Percentiles rank a stretch among this genome's conserved stretches.
These are phyloP conservation scores for Drosophila mercatorum DNA, from an alignment of 2,888 invertebrate genomes.

Conservation along the genomic window DNA sequence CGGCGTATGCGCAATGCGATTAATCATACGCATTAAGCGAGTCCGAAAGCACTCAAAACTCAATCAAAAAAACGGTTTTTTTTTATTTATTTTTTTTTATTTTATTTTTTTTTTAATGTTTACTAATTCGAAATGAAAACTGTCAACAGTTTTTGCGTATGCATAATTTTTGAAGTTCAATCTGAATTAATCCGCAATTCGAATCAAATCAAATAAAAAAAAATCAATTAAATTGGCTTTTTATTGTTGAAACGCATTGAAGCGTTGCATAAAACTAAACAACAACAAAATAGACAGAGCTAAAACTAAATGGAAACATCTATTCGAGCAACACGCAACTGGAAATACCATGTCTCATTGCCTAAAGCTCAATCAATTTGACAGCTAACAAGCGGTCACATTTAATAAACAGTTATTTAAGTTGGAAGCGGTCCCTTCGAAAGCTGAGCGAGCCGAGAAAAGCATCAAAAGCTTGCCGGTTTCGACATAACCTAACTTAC, in stretches of 20 bases:
- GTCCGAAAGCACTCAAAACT: slow-evolving; percentile 23
- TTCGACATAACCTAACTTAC: not conserved
- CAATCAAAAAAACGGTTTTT: not conserved
- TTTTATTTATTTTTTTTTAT: not conserved
- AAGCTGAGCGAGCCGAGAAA: not conserved
- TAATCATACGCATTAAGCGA: slow-evolving; percentile 29
- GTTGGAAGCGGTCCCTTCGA: not conserved
- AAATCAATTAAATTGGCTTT: slow-evolving; percentile 3
- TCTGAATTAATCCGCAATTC: not conserved
- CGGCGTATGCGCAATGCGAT: slow-evolving; percentile 57
- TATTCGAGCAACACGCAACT: slow-evolving; percentile 41
- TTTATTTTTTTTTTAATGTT: slow-evolving; percentile 2
- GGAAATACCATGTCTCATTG: slow-evolving; percentile 17
- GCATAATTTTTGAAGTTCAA: slow-evolving; percentile 8
- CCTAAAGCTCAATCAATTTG: slow-evolving; percentile 9
- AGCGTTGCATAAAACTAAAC: slow-evolving; percentile 34
- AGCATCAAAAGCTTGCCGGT: not conserved
- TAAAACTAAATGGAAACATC: slow-evolving; percentile 11
- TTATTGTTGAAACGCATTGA: slow-evolving; percentile 30
- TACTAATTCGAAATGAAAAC: not conserved
- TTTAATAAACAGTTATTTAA: slow-evolving; percentile 1
- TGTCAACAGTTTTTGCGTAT: slow-evolving; percentile 2
- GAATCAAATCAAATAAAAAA: slow-evolving; percentile 12
- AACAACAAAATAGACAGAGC: slow-evolving; percentile 17
- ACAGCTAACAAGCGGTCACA: not conserved